Conservation (phyloP, 2,888 invertebrate species). For the Sabatieria punctata region DNA sequence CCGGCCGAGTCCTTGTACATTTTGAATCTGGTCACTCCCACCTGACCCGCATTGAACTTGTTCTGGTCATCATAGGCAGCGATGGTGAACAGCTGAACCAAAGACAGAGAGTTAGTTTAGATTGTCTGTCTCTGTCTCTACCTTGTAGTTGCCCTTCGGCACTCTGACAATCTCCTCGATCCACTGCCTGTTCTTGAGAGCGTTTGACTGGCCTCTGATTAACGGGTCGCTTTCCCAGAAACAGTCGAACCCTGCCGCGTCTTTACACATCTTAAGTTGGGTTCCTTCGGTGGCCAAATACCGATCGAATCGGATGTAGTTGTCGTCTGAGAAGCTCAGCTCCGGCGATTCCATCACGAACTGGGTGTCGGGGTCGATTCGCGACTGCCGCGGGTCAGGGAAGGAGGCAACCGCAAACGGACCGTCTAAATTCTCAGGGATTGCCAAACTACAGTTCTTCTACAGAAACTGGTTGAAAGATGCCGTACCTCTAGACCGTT, state of each 20-base stretch:
- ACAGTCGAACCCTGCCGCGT: not conserved
- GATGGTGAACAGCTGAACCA: not conserved
- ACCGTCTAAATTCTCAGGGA: conserved; percentile 1
- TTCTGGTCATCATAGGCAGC: not conserved
- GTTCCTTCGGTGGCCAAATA: conserved; percentile 6
- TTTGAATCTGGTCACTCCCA: not conserved
- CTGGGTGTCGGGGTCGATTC: not conserved
- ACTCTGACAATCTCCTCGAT: not conserved
- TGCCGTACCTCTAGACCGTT: not conserved
- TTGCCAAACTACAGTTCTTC: too few species aligned
- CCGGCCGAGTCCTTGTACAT: not conserved
- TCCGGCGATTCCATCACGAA: conserved; percentile 3
- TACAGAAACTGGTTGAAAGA: too few species aligned
- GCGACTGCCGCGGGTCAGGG: conserved; percentile 4
- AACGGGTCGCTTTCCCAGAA: not conserved
- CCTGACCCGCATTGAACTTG: not conserved
- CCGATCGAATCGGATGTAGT: not conserved
- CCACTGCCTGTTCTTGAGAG: not conserved
- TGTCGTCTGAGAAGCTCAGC: not conserved
- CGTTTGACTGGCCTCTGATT: not conserved
- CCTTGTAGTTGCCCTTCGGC: not conserved
- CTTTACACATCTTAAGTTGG: not conserved
- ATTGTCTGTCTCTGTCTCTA: not conserved
- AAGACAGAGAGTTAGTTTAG: not conserved
- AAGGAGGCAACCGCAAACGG: conserved; percentile 5